Percentiles rank a stretch among this genome's conserved stretches.
Conservation (phyloP, 2,113 vertebrate genomes). For the Rattus norvegicus region DNA sequence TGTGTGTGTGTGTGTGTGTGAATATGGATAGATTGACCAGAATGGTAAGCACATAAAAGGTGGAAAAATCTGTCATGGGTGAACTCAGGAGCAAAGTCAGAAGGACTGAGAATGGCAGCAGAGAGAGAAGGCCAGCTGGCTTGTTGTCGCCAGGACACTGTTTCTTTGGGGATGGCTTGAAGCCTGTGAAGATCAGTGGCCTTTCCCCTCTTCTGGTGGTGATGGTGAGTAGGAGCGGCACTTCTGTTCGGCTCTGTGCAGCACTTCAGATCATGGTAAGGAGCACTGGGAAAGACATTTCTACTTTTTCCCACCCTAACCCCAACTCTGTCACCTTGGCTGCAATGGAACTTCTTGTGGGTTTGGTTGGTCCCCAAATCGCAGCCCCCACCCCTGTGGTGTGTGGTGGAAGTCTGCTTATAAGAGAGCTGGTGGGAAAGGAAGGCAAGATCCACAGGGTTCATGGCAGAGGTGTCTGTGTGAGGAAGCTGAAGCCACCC, state of each 20-base stretch:
- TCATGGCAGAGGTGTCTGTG: background rate
- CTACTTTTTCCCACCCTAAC: background rate
- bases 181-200: background rate
- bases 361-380: background rate
- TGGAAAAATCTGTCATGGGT: slow-evolving; percentile 9
- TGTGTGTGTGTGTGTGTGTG: background rate
- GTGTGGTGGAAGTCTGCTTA: background rate
- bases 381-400: background rate
- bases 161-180: background rate
- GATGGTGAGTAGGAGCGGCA: background rate
- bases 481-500: background rate
- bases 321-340: slow-evolving; percentile 26
- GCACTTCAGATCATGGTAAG: background rate
- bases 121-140: slow-evolving; percentile 14
- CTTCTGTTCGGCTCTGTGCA: background rate
- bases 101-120: slow-evolving; percentile 32
- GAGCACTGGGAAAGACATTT: background rate
- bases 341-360: slow-evolving; percentile 19
- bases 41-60: slow-evolving; percentile 22
- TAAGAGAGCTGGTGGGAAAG: background rate
- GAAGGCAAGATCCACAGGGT: background rate
- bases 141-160: background rate
- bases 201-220: background rate
- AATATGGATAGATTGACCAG: background rate
- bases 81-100: slow-evolving; percentile 50